These are phyloP conservation scores for Agraylea sexmaculata DNA, from an alignment of 1,140 invertebrate genomes.

Conservation along the genomic window DNA sequence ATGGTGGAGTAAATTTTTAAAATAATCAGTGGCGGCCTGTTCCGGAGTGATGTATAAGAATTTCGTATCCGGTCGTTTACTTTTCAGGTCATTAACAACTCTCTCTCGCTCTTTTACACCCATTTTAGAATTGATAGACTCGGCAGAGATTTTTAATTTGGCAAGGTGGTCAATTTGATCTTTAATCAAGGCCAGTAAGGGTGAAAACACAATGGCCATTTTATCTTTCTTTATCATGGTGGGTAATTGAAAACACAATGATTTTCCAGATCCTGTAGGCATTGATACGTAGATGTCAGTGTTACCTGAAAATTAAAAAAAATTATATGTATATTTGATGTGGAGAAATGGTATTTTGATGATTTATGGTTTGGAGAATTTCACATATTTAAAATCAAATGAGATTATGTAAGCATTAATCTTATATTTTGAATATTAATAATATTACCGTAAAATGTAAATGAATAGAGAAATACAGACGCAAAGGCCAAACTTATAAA, in stretches of 20 bases:
- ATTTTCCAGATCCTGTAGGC: constrained; percentile 94
- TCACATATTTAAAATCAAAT: too few species aligned
- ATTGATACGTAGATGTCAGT: constrained; percentile 75
- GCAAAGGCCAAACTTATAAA: too few species aligned
- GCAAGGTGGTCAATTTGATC: constrained; percentile 64
- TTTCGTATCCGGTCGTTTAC: constrained; percentile 55
- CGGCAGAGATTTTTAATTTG: constrained; percentile 59
- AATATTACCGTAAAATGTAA: too few species aligned
- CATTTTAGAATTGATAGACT: constrained; percentile 85
- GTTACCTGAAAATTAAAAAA: constrained; percentile 44
- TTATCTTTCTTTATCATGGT: constrained; percentile 61
- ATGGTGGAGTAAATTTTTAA: constrained; percentile 51
- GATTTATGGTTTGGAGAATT: too few species aligned
- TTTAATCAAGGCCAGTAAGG: constrained; percentile 79
- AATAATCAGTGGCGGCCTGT: constrained; percentile 66
- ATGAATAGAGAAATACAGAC: too few species aligned
- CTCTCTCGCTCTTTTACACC: constrained; percentile 54
- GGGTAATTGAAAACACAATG: constrained; percentile 87
- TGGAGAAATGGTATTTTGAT: too few species aligned
- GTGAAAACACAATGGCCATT: constrained; percentile 81
- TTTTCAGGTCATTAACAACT: constrained; percentile 62
- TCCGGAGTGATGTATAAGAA: constrained; percentile 90
- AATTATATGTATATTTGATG: too few species aligned
- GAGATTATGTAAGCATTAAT: too few species aligned
- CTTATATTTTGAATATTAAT: too few species aligned